Evolutionary conservation across 2,888 invertebrate species (phyloP), one percentile per base, ranked within the genome.

Genomic region (Hipparchia sbordonii): DNA sequence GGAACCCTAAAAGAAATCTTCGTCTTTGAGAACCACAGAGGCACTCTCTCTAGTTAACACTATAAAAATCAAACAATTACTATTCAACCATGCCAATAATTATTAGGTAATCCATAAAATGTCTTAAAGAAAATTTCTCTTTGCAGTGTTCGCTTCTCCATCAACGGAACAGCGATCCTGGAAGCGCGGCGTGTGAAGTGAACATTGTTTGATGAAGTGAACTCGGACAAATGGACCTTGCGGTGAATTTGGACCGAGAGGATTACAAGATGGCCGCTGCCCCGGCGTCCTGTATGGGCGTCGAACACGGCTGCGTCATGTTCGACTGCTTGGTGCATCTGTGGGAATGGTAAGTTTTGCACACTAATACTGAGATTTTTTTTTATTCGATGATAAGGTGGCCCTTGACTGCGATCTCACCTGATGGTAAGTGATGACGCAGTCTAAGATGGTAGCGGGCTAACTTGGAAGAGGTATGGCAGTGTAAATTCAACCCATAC

Each of bases 231-330:
- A 82, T 82, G 79, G 78, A 77, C 71, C 75, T 79, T 68, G 77
- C 78, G 70, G 79, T 79, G 66, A 78, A 75, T 61, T 77, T 78
- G 63, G 77, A 78, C 59, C 79, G 77, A 65, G 80, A 76, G 12
- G 77, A 80, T 62, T 76, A 68, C 78, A 87, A 86, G 79, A 92
- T 91, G 91, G 84, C 90, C 77, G 80, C 90, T 7, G 67, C 67
- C 8, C 85, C 90, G 0, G 89, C 90, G 6, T 92, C 92, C 66
- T 93, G 93, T 78, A 89, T 92, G 82, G 88, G 87, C 84, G 87
- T 89, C 39, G 92, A 91, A 72, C 87, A 93, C 81, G 93, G 93
- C 77, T 93, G 93, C 81, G 92, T 92, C 77, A 90, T 92, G 89
- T 93, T 93, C 79, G 91, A 93, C 81, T 93, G 93, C 73, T 87